A percentile compares a stretch with the other conserved stretches of the same genome.
These are phyloP conservation scores for Pocillopora verrucosa DNA, from an alignment of 64 coral and sea anemone genomes.

Conservation along the genomic window DNA sequence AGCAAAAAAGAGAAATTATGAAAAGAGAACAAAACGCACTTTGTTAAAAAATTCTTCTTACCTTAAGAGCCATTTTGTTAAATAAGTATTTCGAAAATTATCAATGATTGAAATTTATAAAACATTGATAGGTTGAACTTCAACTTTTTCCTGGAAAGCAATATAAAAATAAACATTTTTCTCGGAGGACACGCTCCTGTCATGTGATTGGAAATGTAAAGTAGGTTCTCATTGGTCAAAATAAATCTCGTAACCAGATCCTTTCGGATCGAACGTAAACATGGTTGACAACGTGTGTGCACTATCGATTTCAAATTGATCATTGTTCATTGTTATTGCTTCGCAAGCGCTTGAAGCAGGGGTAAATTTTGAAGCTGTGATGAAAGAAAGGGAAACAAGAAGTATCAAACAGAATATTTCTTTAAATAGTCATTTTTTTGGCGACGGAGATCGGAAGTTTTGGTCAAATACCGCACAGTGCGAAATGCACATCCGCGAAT, in stretches of 20 bases:
- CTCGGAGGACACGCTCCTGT: neutral
- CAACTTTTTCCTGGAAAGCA: no score
- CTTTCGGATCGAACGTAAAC: neutral
- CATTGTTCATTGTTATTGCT: neutral
- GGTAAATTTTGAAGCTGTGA: neutral
- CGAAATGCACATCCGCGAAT: no score
- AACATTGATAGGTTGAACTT: no score
- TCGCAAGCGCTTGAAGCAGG: neutral
- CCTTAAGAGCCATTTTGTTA: no score
- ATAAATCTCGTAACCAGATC: neutral
- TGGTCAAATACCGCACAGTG: no score
- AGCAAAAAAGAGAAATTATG: neutral
- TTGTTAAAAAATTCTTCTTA: no score
- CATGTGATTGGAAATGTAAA: slow-evolving; percentile 7
- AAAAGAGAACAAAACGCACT: no score
- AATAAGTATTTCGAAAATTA: no score
- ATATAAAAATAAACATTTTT: neutral
- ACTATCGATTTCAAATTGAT: neutral
- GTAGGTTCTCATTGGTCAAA: neutral
- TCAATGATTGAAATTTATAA: no score
- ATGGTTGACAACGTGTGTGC: neutral
- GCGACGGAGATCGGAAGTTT: no score
- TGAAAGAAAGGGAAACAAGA: neutral
- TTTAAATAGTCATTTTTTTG: no score
- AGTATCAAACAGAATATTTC: no score